A percentile compares a stretch with the other conserved stretches of the same genome.
Conservation (phyloP, 2,113 vertebrate genomes). For the Gasterosteus aculeatus region DNA sequence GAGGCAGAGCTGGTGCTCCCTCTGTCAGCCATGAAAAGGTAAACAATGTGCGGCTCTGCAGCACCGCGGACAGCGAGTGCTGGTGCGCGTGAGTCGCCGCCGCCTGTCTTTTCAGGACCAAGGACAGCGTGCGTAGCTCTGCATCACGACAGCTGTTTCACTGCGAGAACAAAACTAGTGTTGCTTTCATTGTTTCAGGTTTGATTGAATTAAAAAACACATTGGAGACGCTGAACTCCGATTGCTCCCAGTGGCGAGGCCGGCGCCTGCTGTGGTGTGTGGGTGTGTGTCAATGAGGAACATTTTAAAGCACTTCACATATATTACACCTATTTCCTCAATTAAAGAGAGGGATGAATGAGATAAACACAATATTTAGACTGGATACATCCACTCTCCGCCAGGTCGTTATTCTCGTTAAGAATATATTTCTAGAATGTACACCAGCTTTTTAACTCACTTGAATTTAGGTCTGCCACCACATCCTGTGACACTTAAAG, state of each 20-base stretch:
- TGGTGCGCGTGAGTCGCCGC: not conserved
- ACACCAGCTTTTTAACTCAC: too few relatives aligned
- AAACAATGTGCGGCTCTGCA: constrained; percentile 29
- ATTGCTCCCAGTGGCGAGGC: not conserved
- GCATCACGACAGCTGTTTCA: constrained; percentile 31
- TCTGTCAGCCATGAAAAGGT: constrained; percentile 41
- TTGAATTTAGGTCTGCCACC: too few relatives aligned
- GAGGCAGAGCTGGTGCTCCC: constrained; percentile 24
- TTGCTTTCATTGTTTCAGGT: not conserved
- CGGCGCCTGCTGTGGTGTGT: not conserved
- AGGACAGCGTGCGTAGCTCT: constrained; percentile 48
- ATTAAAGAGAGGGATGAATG: not conserved
- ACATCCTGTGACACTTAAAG: not conserved
- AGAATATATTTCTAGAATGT: too few relatives aligned
- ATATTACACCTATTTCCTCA: not conserved
- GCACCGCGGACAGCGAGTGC: constrained; percentile 51
- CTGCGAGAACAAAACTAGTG: not conserved
- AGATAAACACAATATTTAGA: not conserved
- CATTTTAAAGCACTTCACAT: not conserved
- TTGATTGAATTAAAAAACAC: not conserved
- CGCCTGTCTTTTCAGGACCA: constrained; percentile 52
- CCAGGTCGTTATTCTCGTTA: too few relatives aligned
- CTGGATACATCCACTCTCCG: not conserved
- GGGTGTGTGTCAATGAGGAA: not conserved
- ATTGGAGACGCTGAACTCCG: not conserved